Evolutionary conservation across 2,797 vertebrate species (phyloP), one percentile per base, ranked within the genome.

Genomic region (Glossophaga mutica): DNA sequence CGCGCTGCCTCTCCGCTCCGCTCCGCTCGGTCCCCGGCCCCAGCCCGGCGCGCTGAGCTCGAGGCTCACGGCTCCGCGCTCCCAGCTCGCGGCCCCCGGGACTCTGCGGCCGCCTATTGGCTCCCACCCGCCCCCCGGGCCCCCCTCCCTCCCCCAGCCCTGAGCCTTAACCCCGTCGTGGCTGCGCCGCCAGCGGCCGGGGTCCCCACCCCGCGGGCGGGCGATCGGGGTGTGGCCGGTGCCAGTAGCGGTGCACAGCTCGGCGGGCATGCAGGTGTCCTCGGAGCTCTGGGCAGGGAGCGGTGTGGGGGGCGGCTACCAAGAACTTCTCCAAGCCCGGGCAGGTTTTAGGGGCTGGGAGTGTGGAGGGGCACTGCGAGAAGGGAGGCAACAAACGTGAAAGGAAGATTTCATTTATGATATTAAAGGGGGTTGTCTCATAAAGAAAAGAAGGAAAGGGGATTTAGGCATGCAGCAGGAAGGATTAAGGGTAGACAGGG

Each of bases 101-200:
- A 88, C 95, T 92, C 90, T 22, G 94, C 65, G 22, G 93, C 83
- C 39, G 78, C 94, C 37, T 86, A 96, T 97, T 97, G 98, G 96
- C 94, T 94, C 84, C 78, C 97, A 24, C 77, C 89, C 85, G 87
- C 92, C 95, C 95, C 93, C 88, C 85, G 90, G 67, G 82, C 29
- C 82, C 81, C 84, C 77, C 70, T 71, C 44, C 82, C 57, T 81
- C 70, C 89, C 79, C 68, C 52, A 9, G 79, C 77, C 83, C 76
- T 14, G 52, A 93, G 68, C 87, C 82, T 98, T 97, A 98, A 98
- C 97, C 97, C 97, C 44, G 50, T 98, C 62, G 96, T 94, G 93
- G 65, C 97, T 71, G 97, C 81, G 57, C 91, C 16, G 19, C 67
- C 2, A 22, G 78, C 73, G 10, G 76, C 32, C 2, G 74, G 85